Conservation (phyloP, 1,140 invertebrate species). For the Anoplophora glabripennis region DNA sequence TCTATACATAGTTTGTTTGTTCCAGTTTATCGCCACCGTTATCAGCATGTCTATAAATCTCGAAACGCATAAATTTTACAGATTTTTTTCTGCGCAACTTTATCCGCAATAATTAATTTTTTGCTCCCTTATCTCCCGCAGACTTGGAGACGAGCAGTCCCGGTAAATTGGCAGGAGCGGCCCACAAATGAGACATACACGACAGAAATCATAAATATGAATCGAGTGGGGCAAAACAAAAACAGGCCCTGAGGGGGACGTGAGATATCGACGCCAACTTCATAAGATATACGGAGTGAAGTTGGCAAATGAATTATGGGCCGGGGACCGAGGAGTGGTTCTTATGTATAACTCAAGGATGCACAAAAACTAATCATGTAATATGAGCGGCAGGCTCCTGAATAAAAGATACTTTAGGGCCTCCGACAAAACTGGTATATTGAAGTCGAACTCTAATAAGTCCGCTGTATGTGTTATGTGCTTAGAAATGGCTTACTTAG, state of each 20-base stretch:
- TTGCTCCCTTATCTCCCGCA: too few species aligned
- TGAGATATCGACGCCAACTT: slow-evolving; percentile 25
- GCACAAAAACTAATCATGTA: slow-evolving; percentile 39
- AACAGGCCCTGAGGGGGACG: slow-evolving; percentile 21
- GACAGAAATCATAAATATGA: slow-evolving; percentile 25
- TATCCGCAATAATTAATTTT: too few species aligned
- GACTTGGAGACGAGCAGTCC: too few species aligned
- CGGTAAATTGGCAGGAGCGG: too few species aligned
- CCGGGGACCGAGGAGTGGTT: slow-evolving; percentile 10
- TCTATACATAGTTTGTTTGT: too few species aligned
- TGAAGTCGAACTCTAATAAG: slow-evolving; percentile 39
- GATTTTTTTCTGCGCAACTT: too few species aligned
- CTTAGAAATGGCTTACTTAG: slow-evolving; percentile 42
- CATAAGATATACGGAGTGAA: slow-evolving; percentile 24
- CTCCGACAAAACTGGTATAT: slow-evolving; percentile 36
- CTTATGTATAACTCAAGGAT: slow-evolving; percentile 24
- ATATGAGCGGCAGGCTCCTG: slow-evolving; percentile 35
- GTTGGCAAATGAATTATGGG: slow-evolving; percentile 27
- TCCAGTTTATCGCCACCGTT: too few species aligned
- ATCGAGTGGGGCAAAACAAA: slow-evolving; percentile 25
- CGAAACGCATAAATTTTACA: too few species aligned
- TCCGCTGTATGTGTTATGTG: slow-evolving; percentile 38
- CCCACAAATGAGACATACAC: neutral
- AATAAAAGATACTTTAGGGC: slow-evolving; percentile 42
- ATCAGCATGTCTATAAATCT: too few species aligned